phyloP scores from a whole-genome alignment of 1,140 invertebrate genomes.

The Drosophila nigrodunni region DNA sequence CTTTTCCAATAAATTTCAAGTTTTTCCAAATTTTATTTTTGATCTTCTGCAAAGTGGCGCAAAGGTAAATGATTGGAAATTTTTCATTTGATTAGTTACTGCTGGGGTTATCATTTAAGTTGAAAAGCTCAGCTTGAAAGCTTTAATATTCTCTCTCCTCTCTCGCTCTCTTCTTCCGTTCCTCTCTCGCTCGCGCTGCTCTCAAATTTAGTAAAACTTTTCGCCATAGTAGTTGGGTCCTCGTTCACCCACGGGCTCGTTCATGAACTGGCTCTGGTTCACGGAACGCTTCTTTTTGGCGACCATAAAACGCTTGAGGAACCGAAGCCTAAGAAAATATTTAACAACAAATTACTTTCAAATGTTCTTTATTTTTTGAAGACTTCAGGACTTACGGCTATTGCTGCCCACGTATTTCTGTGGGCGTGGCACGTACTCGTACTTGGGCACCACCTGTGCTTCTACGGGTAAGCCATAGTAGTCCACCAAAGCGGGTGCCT shows the following conservation, averaged over 20 bases:
- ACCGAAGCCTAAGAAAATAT: constrained; percentile 54
- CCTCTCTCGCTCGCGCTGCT: constrained; percentile 16
- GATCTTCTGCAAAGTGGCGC: constrained; percentile 14
- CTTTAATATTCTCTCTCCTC: constrained; percentile 40
- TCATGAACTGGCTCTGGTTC: constrained; percentile 67
- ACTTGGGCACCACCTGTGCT: constrained; percentile 72
- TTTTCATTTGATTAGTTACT: neutral
- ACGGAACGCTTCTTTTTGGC: constrained; percentile 82
- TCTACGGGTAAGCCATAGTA: constrained; percentile 79
- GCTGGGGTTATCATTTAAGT: constrained; percentile 39
- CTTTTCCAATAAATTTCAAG: constrained; percentile 25
- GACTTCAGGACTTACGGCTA: constrained; percentile 47
- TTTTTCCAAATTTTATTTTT: neutral
- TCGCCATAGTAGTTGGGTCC: constrained; percentile 71
- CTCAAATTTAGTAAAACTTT: constrained; percentile 68
- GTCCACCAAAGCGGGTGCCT: constrained; percentile 60
- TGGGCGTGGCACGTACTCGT: constrained; percentile 72
- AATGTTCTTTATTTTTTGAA: neutral
- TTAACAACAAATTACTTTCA: neutral
- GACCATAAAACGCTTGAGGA: constrained; percentile 80
- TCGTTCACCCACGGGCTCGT: constrained; percentile 64
- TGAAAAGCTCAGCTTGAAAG: constrained; percentile 45
- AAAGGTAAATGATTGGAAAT: constrained; percentile 33
- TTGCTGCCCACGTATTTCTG: constrained; percentile 68
- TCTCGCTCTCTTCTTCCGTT: constrained; percentile 27